phyloP scores from a whole-genome alignment of 2,113 vertebrate species.

The Scatophagus argus region DNA sequence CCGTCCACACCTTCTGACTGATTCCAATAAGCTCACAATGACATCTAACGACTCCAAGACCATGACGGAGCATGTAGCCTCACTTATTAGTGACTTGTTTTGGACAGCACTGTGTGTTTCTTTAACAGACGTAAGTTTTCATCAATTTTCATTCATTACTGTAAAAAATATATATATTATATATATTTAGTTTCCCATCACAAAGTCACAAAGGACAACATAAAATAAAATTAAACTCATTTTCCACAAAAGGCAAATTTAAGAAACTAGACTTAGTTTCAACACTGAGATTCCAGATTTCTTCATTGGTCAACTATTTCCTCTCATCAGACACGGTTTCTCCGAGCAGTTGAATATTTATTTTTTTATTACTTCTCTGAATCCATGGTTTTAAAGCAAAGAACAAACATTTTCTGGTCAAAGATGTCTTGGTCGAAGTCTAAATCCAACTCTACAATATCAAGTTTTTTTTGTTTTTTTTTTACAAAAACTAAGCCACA shows the following conservation, averaged over 20 bases:
- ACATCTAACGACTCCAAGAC: slow-evolving; percentile 51
- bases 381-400: not conserved
- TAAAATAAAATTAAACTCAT: not conserved
- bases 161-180: too few species aligned
- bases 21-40: slow-evolving; percentile 53
- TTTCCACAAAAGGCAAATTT: too few species aligned
- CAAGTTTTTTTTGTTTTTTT: not conserved
- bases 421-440: too few species aligned
- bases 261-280: too few species aligned
- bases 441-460: not conserved
- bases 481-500: not conserved
- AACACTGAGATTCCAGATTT: not conserved
- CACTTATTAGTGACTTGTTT: too few species aligned
- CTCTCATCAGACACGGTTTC: too few species aligned
- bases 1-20: slow-evolving; percentile 45
- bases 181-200: too few species aligned
- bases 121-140: too few species aligned
- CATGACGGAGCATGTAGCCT: slow-evolving; percentile 41
- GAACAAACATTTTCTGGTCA: not conserved
- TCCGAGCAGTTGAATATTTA: too few species aligned
- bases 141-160: too few species aligned
- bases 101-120: too few species aligned
- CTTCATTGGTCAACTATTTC: too few species aligned
- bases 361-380: not conserved
- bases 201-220: not conserved